phyloP scores from a whole-genome alignment of 2,797 vertebrate genomes.

The Gallinago stenura region DNA sequence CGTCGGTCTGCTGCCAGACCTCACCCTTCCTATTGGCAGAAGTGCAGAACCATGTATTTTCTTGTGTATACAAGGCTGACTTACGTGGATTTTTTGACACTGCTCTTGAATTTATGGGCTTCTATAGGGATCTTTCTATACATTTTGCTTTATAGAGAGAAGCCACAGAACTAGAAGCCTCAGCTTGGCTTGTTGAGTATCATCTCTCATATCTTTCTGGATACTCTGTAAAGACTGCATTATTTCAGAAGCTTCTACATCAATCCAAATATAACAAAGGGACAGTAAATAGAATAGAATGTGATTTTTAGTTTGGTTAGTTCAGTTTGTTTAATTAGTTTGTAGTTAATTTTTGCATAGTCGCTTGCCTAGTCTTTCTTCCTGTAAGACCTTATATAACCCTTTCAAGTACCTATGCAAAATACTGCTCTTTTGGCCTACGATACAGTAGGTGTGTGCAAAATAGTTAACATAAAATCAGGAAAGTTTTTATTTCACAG shows the following conservation, averaged over 20 bases:
- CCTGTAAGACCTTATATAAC: background rate
- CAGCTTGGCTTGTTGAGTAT: background rate
- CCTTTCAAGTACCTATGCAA: background rate
- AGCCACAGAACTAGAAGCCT: background rate
- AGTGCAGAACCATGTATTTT: background rate
- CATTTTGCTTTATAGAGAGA: background rate
- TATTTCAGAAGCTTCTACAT: background rate
- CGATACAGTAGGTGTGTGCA: background rate
- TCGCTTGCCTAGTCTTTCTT: background rate
- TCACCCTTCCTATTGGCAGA: background rate
- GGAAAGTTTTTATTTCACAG: constrained; percentile 5
- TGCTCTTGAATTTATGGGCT: background rate
- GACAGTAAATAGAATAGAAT: background rate
- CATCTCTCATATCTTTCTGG: background rate
- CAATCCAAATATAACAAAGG: background rate
- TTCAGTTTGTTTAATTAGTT: background rate
- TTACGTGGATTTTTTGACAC: background rate
- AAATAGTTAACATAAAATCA: background rate
- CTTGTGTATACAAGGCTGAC: background rate
- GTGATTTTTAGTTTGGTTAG: background rate
- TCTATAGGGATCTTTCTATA: constrained; percentile 5
- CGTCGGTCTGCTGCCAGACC: background rate
- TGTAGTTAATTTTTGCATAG: constrained; percentile 1
- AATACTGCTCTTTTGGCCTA: background rate
- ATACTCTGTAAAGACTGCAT: background rate